Evolutionary conservation across 2,888 invertebrate species (phyloP), one percentile per base, ranked within the genome.

Genomic region (Desoria tigrina): DNA sequence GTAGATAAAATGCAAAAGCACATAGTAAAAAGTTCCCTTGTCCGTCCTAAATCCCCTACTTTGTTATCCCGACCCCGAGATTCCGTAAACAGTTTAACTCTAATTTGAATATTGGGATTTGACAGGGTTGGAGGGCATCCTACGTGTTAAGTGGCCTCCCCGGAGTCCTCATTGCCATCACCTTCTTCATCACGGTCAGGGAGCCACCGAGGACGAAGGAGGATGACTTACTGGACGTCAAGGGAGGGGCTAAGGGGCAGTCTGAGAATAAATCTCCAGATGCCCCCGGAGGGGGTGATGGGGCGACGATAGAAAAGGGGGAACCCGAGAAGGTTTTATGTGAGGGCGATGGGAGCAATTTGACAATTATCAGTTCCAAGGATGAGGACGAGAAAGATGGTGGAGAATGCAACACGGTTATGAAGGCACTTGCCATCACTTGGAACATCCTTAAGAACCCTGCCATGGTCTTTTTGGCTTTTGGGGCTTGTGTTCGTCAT

Each of bases 401-500:
- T 11, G 39, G 16, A 39, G 9, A 39, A 11, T 16, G 45, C 45
- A 45, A 18, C n/a, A 16, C 45, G 4, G 4, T 45, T 6, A 9
- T 6, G 16, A 16, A 18, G 16, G n/a, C 9, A 6, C 14, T 55
- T 3, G 18, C 28, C 18, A 55, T 27, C 11, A n/a, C 18, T 26
- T 57, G 56, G 56, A 16, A 14, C 6, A 32, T 28, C 42, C 27
- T 60, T 1, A 61, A 63, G 18, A 90, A 89, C 78, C 92, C 92
- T 1, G 84, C 91, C 64, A 85, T 93, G 73, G 82, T 92, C 37
- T 84, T 92, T 79, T 82, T 93, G 61, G 90, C 90, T 79, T 79
- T 92, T 1, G 92, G 92, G n/a, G 92, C 92, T 21, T 91, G 92
- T 45, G 88, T 93, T 75, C 86, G 92, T 76, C 92, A 93, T 81